A percentile compares a stretch with the other conserved stretches of the same genome.
phyloP scores from a whole-genome alignment of 2,888 invertebrate genomes.

The Drosophila diplacantha region DNA sequence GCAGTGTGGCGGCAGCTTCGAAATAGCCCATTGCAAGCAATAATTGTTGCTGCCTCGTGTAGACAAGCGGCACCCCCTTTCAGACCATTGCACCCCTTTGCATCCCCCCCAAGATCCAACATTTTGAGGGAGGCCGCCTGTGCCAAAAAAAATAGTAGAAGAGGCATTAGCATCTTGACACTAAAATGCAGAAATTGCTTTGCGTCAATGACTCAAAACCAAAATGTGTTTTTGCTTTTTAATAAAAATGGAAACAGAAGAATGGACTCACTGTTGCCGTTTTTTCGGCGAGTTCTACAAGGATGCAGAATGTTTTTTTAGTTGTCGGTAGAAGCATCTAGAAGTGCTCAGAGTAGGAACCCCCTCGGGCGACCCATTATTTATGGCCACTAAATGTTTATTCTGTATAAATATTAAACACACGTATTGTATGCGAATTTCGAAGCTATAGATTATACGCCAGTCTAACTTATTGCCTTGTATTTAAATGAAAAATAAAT shows the following conservation, averaged over 20 bases:
- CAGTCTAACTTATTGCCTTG: slow-evolving; percentile 23
- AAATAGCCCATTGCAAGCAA: slow-evolving; percentile 71
- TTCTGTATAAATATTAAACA: slow-evolving; percentile 21
- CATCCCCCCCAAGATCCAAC: slow-evolving; percentile 4
- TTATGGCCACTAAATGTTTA: slow-evolving; percentile 32
- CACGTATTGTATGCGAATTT: slow-evolving; percentile 9
- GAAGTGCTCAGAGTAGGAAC: slow-evolving; percentile 14
- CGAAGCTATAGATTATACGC: slow-evolving; percentile 5
- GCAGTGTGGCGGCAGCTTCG: slow-evolving; percentile 35
- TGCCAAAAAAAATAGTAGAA: slow-evolving; percentile 35
- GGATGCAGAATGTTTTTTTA: slow-evolving; percentile 27
- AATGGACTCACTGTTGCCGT: slow-evolving; percentile 1
- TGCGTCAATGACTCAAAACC: slow-evolving; percentile 71
- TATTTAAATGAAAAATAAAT: slow-evolving; percentile 19
- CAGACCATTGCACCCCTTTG: background rate
- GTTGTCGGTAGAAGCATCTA: slow-evolving; percentile 31
- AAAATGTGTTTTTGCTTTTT: slow-evolving; percentile 47
- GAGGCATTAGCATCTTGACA: slow-evolving; percentile 62
- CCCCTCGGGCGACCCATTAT: slow-evolving; percentile 19
- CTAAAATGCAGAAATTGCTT: slow-evolving; percentile 71
- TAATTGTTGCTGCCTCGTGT: slow-evolving; percentile 70
- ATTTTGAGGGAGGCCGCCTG: slow-evolving; percentile 22
- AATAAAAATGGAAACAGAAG: slow-evolving; percentile 34
- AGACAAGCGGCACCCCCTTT: slow-evolving; percentile 18
- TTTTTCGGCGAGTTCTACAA: background rate